Conservation (phyloP, 2,797 vertebrate species). For the Chelon auratus region DNA sequence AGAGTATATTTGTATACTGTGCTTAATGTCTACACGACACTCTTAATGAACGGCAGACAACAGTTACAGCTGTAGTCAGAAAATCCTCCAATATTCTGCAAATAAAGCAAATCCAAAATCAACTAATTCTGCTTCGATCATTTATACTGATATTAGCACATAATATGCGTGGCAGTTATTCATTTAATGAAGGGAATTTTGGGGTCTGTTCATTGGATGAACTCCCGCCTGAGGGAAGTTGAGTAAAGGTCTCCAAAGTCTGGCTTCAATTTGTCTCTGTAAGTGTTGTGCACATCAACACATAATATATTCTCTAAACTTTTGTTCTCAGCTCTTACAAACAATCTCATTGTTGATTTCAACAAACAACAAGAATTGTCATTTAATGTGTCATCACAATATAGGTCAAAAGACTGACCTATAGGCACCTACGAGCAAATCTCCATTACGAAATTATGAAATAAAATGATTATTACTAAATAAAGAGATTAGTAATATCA, state of each 20-base stretch:
- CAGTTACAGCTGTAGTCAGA: not conserved
- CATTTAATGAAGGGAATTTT: not conserved
- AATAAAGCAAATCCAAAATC: too few relatives aligned
- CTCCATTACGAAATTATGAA: too few relatives aligned
- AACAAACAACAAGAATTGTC: not conserved
- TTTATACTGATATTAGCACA: not conserved
- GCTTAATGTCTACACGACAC: not conserved
- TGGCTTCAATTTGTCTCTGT: too few relatives aligned
- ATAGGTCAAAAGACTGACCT: not conserved
- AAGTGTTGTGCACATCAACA: not conserved
- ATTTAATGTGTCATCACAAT: not conserved
- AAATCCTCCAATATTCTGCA: not conserved
- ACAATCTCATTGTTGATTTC: not conserved
- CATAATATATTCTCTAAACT: not conserved
- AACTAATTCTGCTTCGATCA: not conserved
- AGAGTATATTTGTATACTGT: not conserved
- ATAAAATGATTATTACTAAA: too few relatives aligned
- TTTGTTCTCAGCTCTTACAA: not conserved
- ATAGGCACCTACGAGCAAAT: not conserved
- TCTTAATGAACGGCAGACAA: not conserved
- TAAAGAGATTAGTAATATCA: not conserved
- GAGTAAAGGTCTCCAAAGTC: not conserved
- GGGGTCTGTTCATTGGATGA: not conserved
- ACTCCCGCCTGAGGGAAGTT: not conserved
- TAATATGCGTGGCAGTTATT: not conserved